Base-by-base conservation (phyloP, 2,797 vertebrate species). In the Danio kyathit region DNA sequence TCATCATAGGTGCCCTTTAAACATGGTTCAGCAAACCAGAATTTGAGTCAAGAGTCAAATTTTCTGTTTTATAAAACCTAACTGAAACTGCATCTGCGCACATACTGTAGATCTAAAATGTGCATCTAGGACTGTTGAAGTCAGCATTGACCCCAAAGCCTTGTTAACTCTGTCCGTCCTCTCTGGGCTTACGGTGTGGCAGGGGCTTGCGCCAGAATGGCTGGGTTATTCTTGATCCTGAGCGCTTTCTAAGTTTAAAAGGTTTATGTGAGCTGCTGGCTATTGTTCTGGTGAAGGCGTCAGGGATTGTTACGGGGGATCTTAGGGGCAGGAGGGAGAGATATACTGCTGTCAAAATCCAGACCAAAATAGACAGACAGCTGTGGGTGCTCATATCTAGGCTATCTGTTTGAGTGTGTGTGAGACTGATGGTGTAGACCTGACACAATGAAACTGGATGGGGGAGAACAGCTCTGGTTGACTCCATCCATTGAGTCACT, bases 281-380 rank as follows among this genome's bases (percentile, higher is more conserved):
- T 85, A 91, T 92, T 97, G 94, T 97, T 95, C 93, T 93, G 93
- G 90, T 89, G 86, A 90, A 89, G 91, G 91, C 93, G 94, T 83
- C 83, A 83, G 83, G 79, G 83, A 67, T 83, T 83, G 66, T 19
- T 75, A 52, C 12, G 13, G 46, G 64, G 70, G 77, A 79, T 71
- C 76, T 79, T 48, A 74, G 73, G 67, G 29, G 29, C 29, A 29
- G 29, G 29, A 57, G 76, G 90, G 91, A 90, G 91, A 90, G 93
- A 94, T 91, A 93, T 93, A 91, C 88, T 89, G 86, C 89, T 92
- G 92, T 90, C 91, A 90, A 89, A 89, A 86, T 85, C 86, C 87
- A 85, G 91, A 94, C 94, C 89, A 96, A 92, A 95, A 95, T 96
- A 95, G 92, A 89, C 79, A 84, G 87, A 89, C 95, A 96, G 95